Conservation (phyloP, 2,888 invertebrate genomes). For the Antheraea assamensis region DNA sequence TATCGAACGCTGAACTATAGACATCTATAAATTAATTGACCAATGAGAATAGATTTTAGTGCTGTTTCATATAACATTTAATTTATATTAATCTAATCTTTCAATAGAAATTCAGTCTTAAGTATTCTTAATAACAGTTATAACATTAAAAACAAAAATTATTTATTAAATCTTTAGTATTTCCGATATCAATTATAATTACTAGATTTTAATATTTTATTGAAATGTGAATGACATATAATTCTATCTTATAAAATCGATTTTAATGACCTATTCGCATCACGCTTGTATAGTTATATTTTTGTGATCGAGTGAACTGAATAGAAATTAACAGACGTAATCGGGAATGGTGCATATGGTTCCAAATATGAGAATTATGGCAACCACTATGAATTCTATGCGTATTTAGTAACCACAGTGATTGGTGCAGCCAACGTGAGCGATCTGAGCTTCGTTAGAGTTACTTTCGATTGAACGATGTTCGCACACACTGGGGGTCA, state of each 20-base stretch:
- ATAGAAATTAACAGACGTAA: not conserved
- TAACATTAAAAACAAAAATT: not conserved
- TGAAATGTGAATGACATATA: not conserved
- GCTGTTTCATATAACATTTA: not conserved
- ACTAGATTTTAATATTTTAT: not conserved
- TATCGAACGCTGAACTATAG: not conserved
- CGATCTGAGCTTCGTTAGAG: too few species aligned
- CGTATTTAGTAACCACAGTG: too few species aligned
- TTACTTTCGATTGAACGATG: too few species aligned
- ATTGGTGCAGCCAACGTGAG: too few species aligned
- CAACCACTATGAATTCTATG: not conserved
- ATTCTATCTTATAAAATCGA: not conserved
- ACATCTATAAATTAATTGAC: not conserved
- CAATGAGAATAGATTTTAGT: not conserved
- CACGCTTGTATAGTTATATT: not conserved
- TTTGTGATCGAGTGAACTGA: not conserved
- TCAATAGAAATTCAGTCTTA: not conserved
- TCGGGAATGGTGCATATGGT: not conserved
- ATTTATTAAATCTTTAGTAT: not conserved
- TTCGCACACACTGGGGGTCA: too few species aligned
- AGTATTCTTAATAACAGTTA: not conserved
- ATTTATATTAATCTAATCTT: not conserved
- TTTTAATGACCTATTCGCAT: not conserved
- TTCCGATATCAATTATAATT: constrained; percentile 9
- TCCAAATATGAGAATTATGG: not conserved